A percentile compares a stretch with the other conserved stretches of the same genome.
phyloP scores from a whole-genome alignment of 2,888 invertebrate genomes.

The Ectemnius lituratus region DNA sequence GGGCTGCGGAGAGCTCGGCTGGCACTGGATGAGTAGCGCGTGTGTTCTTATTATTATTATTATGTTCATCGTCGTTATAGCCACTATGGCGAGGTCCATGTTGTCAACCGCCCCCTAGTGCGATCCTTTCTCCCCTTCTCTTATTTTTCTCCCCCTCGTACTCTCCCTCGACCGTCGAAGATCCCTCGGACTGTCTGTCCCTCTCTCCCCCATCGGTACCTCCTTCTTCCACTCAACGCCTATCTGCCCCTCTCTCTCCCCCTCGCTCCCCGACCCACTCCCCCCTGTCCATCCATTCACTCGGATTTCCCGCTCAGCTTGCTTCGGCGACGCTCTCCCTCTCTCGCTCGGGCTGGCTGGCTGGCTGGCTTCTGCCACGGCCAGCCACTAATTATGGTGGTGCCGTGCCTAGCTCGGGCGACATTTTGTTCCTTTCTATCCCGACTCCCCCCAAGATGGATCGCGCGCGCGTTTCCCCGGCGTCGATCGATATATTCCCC shows the following conservation, averaged over 20 bases:
- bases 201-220: conserved; percentile 40
- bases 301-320: conserved; percentile 65
- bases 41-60: conserved; percentile 61
- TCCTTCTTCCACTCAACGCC: conserved; percentile 53
- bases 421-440: conserved; percentile 75
- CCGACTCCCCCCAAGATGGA: conserved; percentile 68
- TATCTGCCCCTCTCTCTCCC: conserved; percentile 31
- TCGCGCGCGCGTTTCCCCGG: conserved; percentile 49
- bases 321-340: conserved; percentile 22
- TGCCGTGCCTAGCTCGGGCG: conserved; percentile 57
- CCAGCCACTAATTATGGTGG: conserved; percentile 74
- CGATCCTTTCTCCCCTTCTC: conserved; percentile 53
- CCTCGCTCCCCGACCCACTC: conserved; percentile 27
- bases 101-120: conserved; percentile 67
- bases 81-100: conserved; percentile 69
- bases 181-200: conserved; percentile 11
- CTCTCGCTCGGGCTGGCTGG: neutral
- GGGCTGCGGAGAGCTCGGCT: conserved; percentile 1
- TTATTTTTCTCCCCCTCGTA: conserved; percentile 48
- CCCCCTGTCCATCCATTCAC: conserved; percentile 51
- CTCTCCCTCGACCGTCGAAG: conserved; percentile 7
- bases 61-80: conserved; percentile 63
- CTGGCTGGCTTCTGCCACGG: conserved; percentile 12
- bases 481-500: conserved; percentile 43
- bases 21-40: conserved; percentile 44